Conservation (phyloP, 1,140 invertebrate genomes). For the Bombus terrestris region DNA sequence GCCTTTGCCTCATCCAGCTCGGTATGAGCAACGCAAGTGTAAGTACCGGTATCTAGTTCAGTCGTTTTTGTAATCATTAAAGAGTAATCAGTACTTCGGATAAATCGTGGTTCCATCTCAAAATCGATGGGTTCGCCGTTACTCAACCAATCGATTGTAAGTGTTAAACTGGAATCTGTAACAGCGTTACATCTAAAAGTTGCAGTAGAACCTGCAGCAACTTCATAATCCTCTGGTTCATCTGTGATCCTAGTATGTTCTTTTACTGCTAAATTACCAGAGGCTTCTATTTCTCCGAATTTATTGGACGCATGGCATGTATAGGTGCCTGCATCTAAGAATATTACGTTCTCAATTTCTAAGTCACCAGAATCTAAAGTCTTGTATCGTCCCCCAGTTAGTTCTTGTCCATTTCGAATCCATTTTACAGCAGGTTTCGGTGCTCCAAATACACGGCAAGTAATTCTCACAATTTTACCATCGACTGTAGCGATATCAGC, state of each 20-base stretch:
- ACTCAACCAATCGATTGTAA: slow-evolving; percentile 94
- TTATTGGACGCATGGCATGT: slow-evolving; percentile 96
- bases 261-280: slow-evolving; percentile 91
- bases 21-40: slow-evolving; percentile 97
- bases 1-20: slow-evolving; percentile 92
- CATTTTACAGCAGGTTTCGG: slow-evolving; percentile 97
- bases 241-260: slow-evolving; percentile 93
- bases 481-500: slow-evolving; percentile 91
- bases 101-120: slow-evolving; percentile 91
- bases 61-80: slow-evolving; percentile 96
- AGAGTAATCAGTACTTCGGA: slow-evolving; percentile 94
- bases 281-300: slow-evolving; percentile 91
- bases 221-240: slow-evolving; percentile 94
- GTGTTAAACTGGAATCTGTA: slow-evolving; percentile 89
- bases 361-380: slow-evolving; percentile 91
- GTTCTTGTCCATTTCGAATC: slow-evolving; percentile 90
- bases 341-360: slow-evolving; percentile 91
- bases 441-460: slow-evolving; percentile 97
- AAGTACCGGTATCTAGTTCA: slow-evolving; percentile 96
- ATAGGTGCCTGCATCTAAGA: slow-evolving; percentile 94
- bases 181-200: slow-evolving; percentile 97
- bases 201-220: slow-evolving; percentile 92
- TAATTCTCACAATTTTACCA: slow-evolving; percentile 91
- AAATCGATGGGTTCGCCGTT: slow-evolving; percentile 94
- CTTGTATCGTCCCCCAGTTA: slow-evolving; percentile 92